Base-by-base conservation (phyloP, 2,888 invertebrate species). In the Pherbina coryleti region DNA sequence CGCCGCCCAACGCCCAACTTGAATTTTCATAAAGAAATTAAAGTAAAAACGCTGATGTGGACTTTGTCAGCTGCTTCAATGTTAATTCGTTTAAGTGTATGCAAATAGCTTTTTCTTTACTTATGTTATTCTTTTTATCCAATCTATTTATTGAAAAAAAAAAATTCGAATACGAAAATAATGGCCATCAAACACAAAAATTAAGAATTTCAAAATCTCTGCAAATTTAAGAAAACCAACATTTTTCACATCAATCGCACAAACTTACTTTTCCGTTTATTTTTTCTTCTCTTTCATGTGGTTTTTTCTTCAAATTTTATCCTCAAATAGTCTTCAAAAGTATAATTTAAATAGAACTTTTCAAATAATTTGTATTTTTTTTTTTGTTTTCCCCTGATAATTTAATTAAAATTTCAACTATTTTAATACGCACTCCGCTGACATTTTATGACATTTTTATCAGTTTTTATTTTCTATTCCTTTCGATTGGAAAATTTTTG, bases 401-500 rank as follows among this genome's bases (percentile, higher is more conserved):
- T 72, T 57, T 72, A 72, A 72, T 55, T 72, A 57, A 37, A 37
- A 44, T 19, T 17, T 60, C 22, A 72, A 55, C 37, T 37, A 72
- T 72, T 51, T 70, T 70, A n/a, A 3, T 53, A 67, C 51, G 64
- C 19, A 19, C n/a, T 28, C 53, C 14, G 51, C 28, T 57, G 28
- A 19, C 14, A 19, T 34, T 19, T 57, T 72, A 4, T 31, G 71
- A 71, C 67, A 25, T 67, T 67, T 67, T 34, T 19, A n/a, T 11
- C 44, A 19, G 28, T 11, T 60, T 60, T 19, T 60, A 19, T 19
- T 60, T 60, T 60, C 8, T 28, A 11, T 19, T 60, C 28, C 28
- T 60, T 55, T 22, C 19, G 55, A 9, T 22, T 55, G 55, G n/a
- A 55, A 44, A 8, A 55, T 19, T 22, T 55, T 19, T 55, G 1